Conservation (phyloP, 2,113 vertebrate genomes). For the Hyaena hyaena region DNA sequence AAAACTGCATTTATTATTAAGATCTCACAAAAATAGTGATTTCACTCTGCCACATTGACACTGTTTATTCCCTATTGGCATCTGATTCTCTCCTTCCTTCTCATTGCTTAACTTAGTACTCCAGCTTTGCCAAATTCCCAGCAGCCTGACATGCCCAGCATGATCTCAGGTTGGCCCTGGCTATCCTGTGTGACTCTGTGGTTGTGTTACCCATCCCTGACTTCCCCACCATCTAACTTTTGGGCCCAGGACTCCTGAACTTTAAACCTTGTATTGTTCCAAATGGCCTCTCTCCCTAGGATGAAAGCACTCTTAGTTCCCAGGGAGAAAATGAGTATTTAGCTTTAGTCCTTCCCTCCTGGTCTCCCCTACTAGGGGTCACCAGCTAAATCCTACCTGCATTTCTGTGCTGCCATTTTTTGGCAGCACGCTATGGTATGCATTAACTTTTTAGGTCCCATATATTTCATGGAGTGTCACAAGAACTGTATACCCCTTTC, state of each 20-base stretch:
- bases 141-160: not conserved
- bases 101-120: constrained; percentile 27
- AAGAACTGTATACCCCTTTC: not conserved
- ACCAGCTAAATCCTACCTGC: not conserved
- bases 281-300: not conserved
- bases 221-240: not conserved
- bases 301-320: not conserved
- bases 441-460: not conserved
- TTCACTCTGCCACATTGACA: not conserved
- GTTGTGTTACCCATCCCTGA: not conserved
- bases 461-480: not conserved
- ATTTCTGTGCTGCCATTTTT: not conserved
- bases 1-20: not conserved
- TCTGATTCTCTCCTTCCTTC: not conserved
- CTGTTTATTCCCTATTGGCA: not conserved
- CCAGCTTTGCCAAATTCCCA: not conserved
- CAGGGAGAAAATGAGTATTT: not conserved
- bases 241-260: not conserved
- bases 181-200: not conserved
- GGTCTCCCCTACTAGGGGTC: not conserved
- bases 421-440: not conserved
- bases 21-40: constrained; percentile 10
- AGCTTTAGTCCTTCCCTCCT: not conserved
- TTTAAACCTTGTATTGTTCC: not conserved
- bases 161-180: not conserved